phyloP scores from a whole-genome alignment of 2,113 vertebrate species.

The Corythoichthys intestinalis region DNA sequence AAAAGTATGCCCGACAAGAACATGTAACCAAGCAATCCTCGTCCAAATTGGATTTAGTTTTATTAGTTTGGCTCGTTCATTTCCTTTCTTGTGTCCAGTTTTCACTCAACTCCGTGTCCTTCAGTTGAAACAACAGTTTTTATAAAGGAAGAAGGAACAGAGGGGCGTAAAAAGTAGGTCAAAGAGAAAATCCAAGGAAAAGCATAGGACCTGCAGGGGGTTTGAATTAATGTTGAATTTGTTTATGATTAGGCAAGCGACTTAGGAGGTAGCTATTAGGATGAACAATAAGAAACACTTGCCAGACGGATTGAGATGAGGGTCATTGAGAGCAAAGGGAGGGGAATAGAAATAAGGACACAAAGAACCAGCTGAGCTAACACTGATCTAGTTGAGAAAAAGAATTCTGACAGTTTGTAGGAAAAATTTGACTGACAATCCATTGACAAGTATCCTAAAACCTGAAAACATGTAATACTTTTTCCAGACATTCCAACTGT shows the following conservation, averaged over 20 bases:
- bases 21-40: slow-evolving; percentile 27
- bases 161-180: slow-evolving; percentile 57
- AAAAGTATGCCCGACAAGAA: slow-evolving; percentile 22
- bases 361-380: slow-evolving; percentile 34
- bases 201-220: slow-evolving; percentile 13
- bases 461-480: slow-evolving; percentile 19
- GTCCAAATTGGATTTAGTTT: slow-evolving; percentile 22
- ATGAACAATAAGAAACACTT: slow-evolving; percentile 9
- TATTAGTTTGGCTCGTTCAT: slow-evolving; percentile 19
- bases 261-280: slow-evolving; percentile 3
- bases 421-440: neutral
- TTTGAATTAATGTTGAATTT: slow-evolving; percentile 9
- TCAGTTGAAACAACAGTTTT: slow-evolving; percentile 42
- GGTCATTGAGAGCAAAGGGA: slow-evolving; percentile 18
- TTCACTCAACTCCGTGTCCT: slow-evolving; percentile 6
- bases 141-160: slow-evolving; percentile 47
- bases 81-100: neutral
- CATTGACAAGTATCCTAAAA: neutral
- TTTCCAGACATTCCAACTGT: slow-evolving; percentile 13
- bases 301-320: slow-evolving; percentile 7
- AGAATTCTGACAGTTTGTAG: neutral
- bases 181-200: slow-evolving; percentile 49
- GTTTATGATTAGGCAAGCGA: slow-evolving; percentile 16
- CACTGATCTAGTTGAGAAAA: slow-evolving; percentile 5
- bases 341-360: slow-evolving; percentile 4